These are phyloP conservation scores for Neomorphus geoffroyi DNA, from an alignment of 2,797 vertebrate genomes.

Conservation along the genomic window DNA sequence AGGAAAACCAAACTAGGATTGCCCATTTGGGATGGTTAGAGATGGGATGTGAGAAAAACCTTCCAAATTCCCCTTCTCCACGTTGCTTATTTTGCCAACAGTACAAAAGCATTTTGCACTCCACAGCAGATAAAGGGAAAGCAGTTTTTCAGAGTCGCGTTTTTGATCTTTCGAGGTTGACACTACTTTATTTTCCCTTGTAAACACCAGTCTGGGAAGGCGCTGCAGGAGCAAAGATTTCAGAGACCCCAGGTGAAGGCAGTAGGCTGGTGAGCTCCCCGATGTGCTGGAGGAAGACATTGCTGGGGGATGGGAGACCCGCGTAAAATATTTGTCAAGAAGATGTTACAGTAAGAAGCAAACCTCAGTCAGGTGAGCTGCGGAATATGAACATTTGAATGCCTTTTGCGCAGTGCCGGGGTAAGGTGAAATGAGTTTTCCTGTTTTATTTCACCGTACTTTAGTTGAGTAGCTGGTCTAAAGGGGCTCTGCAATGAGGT, in stretches of 20 bases:
- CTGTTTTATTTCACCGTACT: background rate
- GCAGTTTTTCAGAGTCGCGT: background rate
- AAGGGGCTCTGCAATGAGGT: background rate
- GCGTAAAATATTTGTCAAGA: background rate
- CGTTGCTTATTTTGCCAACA: background rate
- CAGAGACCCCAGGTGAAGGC: background rate
- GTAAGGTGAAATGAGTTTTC: background rate
- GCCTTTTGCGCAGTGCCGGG: background rate
- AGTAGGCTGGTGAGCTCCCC: background rate
- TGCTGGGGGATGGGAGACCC: background rate
- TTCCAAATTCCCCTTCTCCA: background rate
- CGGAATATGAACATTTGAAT: background rate
- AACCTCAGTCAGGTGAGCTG: background rate
- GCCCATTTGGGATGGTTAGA: conserved; percentile 18
- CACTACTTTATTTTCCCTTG: background rate
- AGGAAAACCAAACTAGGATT: background rate
- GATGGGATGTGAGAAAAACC: conserved; percentile 18
- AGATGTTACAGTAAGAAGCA: background rate
- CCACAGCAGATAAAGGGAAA: background rate
- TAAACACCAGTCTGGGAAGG: background rate
- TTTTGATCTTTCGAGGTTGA: background rate
- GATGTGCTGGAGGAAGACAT: fast-evolving
- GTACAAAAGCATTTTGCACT: background rate
- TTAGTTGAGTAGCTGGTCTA: background rate
- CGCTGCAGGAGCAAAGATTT: background rate